Evolutionary conservation across 2,888 invertebrate species (phyloP), one percentile per base, ranked within the genome.

Genomic region (Diarsia brunnea): DNA sequence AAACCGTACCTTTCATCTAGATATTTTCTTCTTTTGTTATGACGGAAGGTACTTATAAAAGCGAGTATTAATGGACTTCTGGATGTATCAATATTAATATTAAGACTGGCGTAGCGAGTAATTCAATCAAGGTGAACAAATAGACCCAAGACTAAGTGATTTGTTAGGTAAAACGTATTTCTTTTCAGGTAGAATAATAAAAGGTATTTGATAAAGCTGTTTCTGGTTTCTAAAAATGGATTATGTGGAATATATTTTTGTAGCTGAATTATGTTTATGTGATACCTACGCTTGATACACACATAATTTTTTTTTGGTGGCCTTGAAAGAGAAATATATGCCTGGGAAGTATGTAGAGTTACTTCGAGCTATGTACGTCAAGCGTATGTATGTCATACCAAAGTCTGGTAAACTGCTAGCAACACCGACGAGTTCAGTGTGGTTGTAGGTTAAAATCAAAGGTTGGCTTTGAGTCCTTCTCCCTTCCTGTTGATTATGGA

Each of bases 71-170:
- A 73, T 81, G 49, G 65, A 85, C 27, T 82, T 74, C 65, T 85
- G 69, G 69, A 70, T 69, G 68, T 76, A 81, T 85, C 68, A 81
- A 78, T 84, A 73, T 77, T 81, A 83, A 76, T 77, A 73, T 74
- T 67, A 74, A 67, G 64, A 21, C 70, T 65, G 69, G 58, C 78
- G 67, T 64, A 82, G 72, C 68, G 71, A 78, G 55, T 82, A 74
- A 85, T 84, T 78, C 82, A 85, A 84, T 84, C 74, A 74, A 82
- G 66, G 51, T 74, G 73, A 75, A 82, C 73, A 85, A 84, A 84
- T 73, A 85, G 63, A 78, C 63, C 63, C 63, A 60, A 45, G 69
- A 63, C 64, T 73, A 85, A 84, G 55, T 83, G 82, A 81, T 81
- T 83, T 71, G 65, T 85, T 74, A 82, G 71, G 73, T 49, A 82